These are phyloP conservation scores for Cephus nigrinus DNA, from an alignment of 2,888 invertebrate genomes.

Conservation along the genomic window DNA sequence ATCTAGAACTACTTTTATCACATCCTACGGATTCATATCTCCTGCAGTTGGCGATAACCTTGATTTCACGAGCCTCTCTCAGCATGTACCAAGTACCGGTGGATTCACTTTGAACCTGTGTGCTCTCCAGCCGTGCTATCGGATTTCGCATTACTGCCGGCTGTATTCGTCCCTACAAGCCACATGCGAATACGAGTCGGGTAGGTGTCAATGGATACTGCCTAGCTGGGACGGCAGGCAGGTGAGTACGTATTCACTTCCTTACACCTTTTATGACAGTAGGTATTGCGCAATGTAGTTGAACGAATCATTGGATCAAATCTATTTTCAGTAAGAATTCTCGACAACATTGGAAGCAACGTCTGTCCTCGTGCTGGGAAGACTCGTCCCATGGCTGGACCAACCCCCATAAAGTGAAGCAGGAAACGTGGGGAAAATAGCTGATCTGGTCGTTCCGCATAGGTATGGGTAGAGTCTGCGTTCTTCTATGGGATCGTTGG, in stretches of 20 bases:
- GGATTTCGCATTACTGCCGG: neutral
- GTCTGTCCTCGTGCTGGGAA: neutral
- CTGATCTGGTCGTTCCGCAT: constrained; percentile 13
- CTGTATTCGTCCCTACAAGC: neutral
- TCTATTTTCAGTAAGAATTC: constrained; percentile 18
- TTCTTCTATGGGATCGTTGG: neutral
- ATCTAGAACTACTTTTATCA: neutral
- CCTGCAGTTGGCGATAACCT: constrained; percentile 12
- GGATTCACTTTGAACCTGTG: neutral
- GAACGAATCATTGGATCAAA: constrained; percentile 13
- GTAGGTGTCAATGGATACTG: neutral
- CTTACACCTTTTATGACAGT: neutral
- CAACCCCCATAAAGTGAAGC: constrained; percentile 9
- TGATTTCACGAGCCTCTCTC: constrained; percentile 18
- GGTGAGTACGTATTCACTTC: neutral
- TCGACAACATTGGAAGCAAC: constrained; percentile 4
- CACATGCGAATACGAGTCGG: neutral
- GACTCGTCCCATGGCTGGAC: neutral
- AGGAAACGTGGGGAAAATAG: constrained; percentile 17
- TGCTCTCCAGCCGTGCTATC: neutral
- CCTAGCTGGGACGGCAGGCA: neutral
- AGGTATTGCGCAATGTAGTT: neutral
- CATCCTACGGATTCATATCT: neutral
- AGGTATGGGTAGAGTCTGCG: neutral
- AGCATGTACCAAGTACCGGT: neutral